Conservation (phyloP, 2,797 vertebrate species). For the Dromococcyx pavoninus region DNA sequence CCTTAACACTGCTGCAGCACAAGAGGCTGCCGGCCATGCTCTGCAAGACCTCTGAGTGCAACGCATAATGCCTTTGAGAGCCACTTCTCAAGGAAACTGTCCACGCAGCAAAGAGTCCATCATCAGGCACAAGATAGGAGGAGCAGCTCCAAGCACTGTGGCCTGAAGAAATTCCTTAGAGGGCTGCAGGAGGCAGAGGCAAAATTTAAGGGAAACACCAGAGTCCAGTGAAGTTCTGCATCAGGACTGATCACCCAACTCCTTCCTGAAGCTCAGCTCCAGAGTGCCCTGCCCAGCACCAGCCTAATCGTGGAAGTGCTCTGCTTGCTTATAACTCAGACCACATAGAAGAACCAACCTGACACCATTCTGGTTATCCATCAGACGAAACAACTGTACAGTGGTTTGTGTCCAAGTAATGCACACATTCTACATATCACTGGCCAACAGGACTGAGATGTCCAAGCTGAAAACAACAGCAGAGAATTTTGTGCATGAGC, state of each 20-base stretch:
- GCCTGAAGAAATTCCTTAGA: neutral
- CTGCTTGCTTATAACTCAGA: neutral
- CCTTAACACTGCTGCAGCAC: neutral
- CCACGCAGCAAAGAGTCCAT: neutral
- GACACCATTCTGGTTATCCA: rapidly evolving
- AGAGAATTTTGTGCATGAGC: rapidly evolving
- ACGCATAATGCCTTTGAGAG: neutral
- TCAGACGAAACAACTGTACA: neutral
- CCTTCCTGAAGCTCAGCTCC: rapidly evolving
- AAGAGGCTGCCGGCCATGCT: neutral
- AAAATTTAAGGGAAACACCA: neutral
- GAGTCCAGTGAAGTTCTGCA: neutral
- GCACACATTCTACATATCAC: neutral
- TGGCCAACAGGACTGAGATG: neutral
- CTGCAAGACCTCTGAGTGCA: rapidly evolving
- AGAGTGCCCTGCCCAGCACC: neutral
- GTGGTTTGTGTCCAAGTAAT: neutral
- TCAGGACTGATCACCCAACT: neutral
- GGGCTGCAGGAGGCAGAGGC: neutral
- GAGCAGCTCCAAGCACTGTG: neutral
- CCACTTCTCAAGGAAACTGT: neutral
- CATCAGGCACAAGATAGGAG: neutral
- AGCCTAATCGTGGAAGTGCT: rapidly evolving
- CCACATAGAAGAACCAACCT: neutral
- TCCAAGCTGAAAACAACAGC: neutral